Evolutionary conservation across 2,797 vertebrate species (phyloP), one percentile per base, ranked within the genome.

Genomic region (Alosa sapidissima): DNA sequence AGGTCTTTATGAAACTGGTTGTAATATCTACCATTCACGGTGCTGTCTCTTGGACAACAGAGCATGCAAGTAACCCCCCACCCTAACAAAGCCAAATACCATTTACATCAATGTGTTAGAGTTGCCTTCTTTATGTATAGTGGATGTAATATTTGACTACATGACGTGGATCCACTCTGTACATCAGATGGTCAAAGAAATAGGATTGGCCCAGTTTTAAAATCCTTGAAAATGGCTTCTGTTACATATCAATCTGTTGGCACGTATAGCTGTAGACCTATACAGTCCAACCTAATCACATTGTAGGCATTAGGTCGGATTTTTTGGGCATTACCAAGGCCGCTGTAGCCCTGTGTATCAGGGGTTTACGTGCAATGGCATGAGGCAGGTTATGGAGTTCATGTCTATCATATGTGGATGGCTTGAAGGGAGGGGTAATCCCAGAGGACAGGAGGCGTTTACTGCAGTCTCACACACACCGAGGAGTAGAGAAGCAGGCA

Each of bases 391-490:
- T 47, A 47, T 68, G 49, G 21, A 83, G 81, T 81, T 55, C 48
- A 41, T 81, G 51, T 68, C 19, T 81, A 48, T 85, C 84, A 45
- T 68, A 84, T 83, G 41, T 82, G 81, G 78, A 86, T 81, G 65
- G 55, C 82, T 86, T 58, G 81, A 41, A 81, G 72, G 68, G 78
- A 19, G 14, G 54, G 60, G 84, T 82, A 68, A 84, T 83, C 87
- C 86, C 81, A 86, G 85, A 83, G 68, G 84, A 87, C 84, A 84
- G n/a, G 78, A 54, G 81, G 62, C 81, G 19, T 81, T 60, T 81
- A 36, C 54, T 82, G 82, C 84, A 85, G 84, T 87, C 84, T 81
- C 72, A 47, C 72, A 47, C 68, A 60, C 75, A 75, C 36, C 7
- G 13, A 41, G 33, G 33, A 16, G 68, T 33, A 75, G 14, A 21